phyloP scores from a whole-genome alignment of 2,113 vertebrate species.

The Dolichallabes microphthalmus region DNA sequence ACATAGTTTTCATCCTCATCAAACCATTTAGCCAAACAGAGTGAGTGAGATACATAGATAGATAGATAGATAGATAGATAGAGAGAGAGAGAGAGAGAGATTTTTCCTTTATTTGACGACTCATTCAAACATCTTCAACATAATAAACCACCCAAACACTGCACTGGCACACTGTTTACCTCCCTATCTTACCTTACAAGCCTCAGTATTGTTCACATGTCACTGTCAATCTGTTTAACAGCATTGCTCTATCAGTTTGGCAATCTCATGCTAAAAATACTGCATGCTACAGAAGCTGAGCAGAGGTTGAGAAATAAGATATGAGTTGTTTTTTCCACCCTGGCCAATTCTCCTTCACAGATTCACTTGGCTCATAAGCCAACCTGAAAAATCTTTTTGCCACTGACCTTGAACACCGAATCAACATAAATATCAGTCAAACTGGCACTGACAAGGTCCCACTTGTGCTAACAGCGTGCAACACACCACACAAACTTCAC shows the following conservation, averaged over 20 bases:
- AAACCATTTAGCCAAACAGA: background rate
- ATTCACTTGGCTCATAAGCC: background rate
- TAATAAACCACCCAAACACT: too few relatives aligned
- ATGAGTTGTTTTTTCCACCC: background rate
- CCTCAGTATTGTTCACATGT: background rate
- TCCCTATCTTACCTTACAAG: background rate
- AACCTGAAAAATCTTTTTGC: background rate
- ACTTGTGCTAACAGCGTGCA: background rate
- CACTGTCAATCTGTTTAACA: background rate
- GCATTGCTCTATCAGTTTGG: background rate
- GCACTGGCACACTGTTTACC: background rate
- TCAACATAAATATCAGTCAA: background rate
- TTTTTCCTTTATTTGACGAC: background rate
- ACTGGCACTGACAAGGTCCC: background rate
- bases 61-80: too few relatives aligned
- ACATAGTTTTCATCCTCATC: background rate
- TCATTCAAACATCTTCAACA: background rate
- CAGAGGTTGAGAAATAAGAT: background rate
- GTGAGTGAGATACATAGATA: background rate
- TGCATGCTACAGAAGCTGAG: background rate
- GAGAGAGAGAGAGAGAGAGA: background rate
- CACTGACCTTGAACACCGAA: background rate
- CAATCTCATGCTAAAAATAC: background rate
- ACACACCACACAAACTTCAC: slow-evolving; percentile 6
- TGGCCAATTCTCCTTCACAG: background rate